Evolutionary conservation across 2,888 invertebrate species (phyloP).

Genomic region (Calameuta idolon): DNA sequence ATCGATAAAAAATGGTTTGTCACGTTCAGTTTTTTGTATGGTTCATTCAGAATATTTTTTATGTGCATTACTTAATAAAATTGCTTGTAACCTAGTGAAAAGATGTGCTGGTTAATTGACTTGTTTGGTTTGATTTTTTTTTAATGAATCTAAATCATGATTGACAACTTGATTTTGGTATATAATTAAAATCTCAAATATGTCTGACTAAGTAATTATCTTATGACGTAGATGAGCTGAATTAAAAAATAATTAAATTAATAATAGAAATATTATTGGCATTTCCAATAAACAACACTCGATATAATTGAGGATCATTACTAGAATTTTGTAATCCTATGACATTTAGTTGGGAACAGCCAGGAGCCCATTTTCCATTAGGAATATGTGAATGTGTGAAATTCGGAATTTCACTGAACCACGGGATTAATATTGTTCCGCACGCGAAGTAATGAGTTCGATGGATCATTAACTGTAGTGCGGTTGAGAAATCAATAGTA

Average conservation of each 20-base stretch:
- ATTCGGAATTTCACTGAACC: not conserved
- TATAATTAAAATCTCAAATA: not conserved
- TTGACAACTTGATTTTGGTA: not conserved
- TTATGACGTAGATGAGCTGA: not conserved
- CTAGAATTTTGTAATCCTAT: not conserved
- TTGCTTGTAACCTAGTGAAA: not conserved
- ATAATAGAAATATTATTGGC: not conserved
- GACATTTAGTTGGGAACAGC: not conserved
- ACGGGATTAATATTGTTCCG: not conserved
- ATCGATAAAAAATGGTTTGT: not conserved
- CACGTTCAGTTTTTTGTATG: not conserved
- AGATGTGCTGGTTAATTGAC: not conserved
- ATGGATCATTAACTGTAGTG: slow-evolving; percentile 20
- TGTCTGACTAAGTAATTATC: not conserved
- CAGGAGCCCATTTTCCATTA: not conserved
- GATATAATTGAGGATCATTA: not conserved
- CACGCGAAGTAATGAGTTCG: not conserved
- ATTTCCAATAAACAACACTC: not conserved
- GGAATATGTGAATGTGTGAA: not conserved
- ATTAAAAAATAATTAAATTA: not conserved
- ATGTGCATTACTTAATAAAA: not conserved
- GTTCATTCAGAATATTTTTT: not conserved
- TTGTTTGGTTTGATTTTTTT: not conserved
- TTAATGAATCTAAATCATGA: not conserved
- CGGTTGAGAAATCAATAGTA: slow-evolving; percentile 34